These are phyloP conservation scores for Candoia aspera DNA, from an alignment of 2,113 vertebrate genomes.

Conservation along the genomic window DNA sequence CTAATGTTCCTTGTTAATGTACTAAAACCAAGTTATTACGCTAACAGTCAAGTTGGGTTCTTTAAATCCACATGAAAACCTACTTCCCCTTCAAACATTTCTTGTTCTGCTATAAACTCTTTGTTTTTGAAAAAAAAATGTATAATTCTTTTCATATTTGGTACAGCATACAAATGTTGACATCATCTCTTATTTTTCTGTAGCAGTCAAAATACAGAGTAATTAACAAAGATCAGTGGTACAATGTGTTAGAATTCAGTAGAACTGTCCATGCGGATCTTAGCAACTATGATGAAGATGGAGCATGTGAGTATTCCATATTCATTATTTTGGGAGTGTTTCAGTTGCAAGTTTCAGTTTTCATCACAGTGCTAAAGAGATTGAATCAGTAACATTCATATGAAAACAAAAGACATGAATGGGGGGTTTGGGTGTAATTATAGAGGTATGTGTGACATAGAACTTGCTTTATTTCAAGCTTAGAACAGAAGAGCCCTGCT, in stretches of 20 bases:
- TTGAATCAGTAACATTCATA: neutral
- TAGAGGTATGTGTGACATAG: neutral
- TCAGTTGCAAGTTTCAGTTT: constrained; percentile 26
- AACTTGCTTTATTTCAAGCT: neutral
- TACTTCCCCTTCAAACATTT: neutral
- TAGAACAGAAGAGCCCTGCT: neutral
- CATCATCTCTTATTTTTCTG: constrained; percentile 49
- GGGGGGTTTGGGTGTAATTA: neutral
- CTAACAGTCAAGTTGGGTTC: neutral
- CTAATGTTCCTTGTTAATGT: neutral
- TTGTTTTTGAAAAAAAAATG: neutral
- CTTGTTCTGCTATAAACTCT: neutral
- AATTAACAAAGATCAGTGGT: constrained; percentile 99
- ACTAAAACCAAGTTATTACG: neutral
- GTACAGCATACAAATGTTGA: neutral
- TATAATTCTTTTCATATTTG: neutral
- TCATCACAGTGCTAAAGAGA: neutral
- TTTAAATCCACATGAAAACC: neutral
- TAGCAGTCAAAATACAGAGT: constrained; percentile 97
- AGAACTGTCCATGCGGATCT: constrained; percentile 92
- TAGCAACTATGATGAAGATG: constrained; percentile 98
- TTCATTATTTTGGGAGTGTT: constrained; percentile 12
- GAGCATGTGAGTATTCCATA: constrained; percentile 87
- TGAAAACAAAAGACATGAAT: neutral
- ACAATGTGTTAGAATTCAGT: constrained; percentile 97